Conservation (phyloP, 2,113 vertebrate genomes). For the Odocoileus virginianus region DNA sequence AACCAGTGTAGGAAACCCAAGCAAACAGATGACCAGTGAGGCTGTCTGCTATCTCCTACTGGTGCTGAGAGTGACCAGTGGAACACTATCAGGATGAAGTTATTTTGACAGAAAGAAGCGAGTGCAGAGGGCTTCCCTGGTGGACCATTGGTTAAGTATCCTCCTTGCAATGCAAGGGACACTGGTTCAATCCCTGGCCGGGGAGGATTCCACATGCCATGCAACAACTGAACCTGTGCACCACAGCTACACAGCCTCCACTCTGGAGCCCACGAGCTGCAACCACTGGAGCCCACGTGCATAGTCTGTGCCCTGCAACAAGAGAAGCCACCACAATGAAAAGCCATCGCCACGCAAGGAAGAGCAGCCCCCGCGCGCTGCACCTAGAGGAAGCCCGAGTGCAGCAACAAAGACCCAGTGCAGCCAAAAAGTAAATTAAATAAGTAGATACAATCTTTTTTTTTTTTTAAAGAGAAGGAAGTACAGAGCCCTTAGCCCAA, state of each 20-base stretch:
- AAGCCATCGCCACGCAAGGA: rapidly evolving
- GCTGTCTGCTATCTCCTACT: neutral
- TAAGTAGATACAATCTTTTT: neutral
- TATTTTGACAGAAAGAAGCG: neutral
- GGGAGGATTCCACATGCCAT: neutral
- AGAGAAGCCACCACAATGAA: neutral
- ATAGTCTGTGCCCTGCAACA: neutral
- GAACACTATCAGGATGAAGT: neutral
- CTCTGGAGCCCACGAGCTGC: neutral
- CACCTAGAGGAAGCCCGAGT: neutral
- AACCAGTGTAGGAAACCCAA: neutral
- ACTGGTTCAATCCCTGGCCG: neutral
- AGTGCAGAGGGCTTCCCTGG: neutral
- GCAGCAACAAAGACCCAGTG: neutral
- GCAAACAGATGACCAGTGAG: neutral
- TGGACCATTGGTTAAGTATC: neutral
- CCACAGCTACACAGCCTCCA: neutral
- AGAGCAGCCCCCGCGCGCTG: neutral
- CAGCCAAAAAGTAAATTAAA: neutral
- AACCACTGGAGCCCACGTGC: neutral
- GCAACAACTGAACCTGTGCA: neutral
- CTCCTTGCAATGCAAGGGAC: neutral
- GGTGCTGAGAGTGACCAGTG: neutral
- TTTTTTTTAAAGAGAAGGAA: neutral
- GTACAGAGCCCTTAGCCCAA: neutral